phyloP scores from a whole-genome alignment of 2,797 vertebrate genomes.

The Manis javanica region DNA sequence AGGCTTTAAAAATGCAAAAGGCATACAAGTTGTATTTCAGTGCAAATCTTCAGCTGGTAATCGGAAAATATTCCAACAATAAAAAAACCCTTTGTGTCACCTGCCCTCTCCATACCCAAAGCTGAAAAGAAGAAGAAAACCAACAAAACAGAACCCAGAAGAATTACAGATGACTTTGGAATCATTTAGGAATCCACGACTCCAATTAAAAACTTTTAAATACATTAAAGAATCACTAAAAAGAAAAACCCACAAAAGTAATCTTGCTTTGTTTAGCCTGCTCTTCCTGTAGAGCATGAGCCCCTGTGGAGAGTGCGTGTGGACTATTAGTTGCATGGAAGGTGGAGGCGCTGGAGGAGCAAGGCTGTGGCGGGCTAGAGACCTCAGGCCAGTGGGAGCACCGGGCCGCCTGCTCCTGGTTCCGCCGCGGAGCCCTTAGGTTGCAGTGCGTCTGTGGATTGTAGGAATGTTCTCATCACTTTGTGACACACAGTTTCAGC shows the following conservation, averaged over 20 bases:
- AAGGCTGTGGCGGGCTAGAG: slow-evolving; percentile 21
- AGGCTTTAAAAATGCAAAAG: slow-evolving; percentile 77
- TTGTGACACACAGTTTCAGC: slow-evolving; percentile 50
- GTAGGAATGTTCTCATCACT: slow-evolving; percentile 71
- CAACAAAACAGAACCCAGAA: slow-evolving; percentile 37
- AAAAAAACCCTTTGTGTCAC: slow-evolving; percentile 63
- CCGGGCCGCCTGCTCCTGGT: not conserved
- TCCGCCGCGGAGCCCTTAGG: slow-evolving; percentile 76
- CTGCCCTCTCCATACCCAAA: slow-evolving; percentile 29
- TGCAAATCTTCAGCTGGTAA: slow-evolving; percentile 82
- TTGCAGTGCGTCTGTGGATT: slow-evolving; percentile 62
- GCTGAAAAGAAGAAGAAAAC: slow-evolving; percentile 54
- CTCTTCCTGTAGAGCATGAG: slow-evolving; percentile 33
- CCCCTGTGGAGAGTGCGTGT: not conserved
- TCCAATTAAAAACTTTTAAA: slow-evolving; percentile 67
- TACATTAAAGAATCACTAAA: slow-evolving; percentile 57
- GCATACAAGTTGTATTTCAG: slow-evolving; percentile 80
- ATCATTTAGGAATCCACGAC: slow-evolving; percentile 70
- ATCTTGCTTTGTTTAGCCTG: slow-evolving; percentile 52
- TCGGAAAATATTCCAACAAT: slow-evolving; percentile 78
- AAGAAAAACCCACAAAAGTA: slow-evolving; percentile 35
- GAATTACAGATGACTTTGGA: slow-evolving; percentile 69
- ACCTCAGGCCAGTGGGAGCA: not conserved
- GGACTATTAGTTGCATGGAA: slow-evolving; percentile 18
- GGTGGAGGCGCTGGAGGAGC: slow-evolving; percentile 13